Percentiles rank a stretch among this genome's conserved stretches.
Evolutionary conservation across 2,113 vertebrate species (phyloP).

Genomic region (Malurus cyaneus): DNA sequence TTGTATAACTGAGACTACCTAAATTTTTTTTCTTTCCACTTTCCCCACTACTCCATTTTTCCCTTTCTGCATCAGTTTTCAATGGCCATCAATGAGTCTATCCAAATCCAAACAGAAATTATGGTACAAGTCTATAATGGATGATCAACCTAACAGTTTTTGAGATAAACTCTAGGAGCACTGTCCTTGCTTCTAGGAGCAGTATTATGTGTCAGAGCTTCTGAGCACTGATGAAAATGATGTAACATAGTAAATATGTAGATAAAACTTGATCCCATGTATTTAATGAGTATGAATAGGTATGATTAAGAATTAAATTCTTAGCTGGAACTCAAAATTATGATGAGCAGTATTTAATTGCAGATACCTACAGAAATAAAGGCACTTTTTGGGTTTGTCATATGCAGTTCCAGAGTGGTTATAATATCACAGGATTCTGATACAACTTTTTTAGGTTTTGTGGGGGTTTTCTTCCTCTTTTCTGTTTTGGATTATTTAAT

Average conservation of each 20-base stretch:
- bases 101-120: not conserved
- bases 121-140: not conserved
- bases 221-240: not conserved
- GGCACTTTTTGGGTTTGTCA: not conserved
- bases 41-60: not conserved
- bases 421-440: not conserved
- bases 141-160: not conserved
- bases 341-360: not conserved
- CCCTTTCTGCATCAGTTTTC: not conserved
- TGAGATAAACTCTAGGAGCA: not conserved
- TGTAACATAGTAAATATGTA: not conserved
- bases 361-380: not conserved
- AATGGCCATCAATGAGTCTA: not conserved
- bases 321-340: not conserved
- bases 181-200: not conserved
- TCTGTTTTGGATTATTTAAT: not conserved
- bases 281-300: not conserved
- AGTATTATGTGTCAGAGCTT: not conserved
- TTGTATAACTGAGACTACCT: not conserved
- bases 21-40: not conserved
- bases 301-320: not conserved
- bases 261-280: not conserved
- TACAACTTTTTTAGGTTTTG: not conserved
- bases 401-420: not conserved
- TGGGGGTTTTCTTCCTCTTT: not conserved